phyloP scores from a whole-genome alignment of 1,140 invertebrate genomes.

The Calosoma granatense region DNA sequence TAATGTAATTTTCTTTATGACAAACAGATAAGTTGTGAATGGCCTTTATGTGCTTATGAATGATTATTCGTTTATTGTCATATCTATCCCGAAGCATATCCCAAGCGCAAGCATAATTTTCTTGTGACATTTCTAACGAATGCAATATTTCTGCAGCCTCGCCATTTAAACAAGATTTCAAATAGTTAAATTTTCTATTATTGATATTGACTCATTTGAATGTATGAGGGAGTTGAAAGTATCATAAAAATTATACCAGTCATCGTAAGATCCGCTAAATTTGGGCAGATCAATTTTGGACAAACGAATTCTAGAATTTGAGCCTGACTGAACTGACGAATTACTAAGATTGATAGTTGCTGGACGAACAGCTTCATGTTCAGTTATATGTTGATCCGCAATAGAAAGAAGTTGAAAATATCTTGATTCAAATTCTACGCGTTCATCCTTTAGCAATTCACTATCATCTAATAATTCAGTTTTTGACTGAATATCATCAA shows the following conservation, averaged over 20 bases:
- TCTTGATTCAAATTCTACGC: background rate
- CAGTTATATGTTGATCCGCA: background rate
- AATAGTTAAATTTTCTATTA: slow-evolving; percentile 28
- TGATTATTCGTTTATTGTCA: slow-evolving; percentile 29
- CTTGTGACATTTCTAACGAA: slow-evolving; percentile 24
- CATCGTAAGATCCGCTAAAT: slow-evolving; percentile 25
- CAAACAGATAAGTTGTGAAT: slow-evolving; percentile 23
- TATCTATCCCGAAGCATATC: slow-evolving; percentile 28
- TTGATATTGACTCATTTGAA: slow-evolving; percentile 18
- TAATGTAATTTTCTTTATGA: slow-evolving; percentile 17
- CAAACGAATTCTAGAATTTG: background rate
- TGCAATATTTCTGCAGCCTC: slow-evolving; percentile 25
- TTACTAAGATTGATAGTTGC: background rate
- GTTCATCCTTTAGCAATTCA: background rate
- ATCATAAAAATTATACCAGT: slow-evolving; percentile 27
- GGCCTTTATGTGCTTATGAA: slow-evolving; percentile 28
- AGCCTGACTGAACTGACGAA: background rate
- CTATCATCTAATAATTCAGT: background rate
- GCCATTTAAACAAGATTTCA: slow-evolving; percentile 23
- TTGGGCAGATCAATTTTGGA: slow-evolving; percentile 24
- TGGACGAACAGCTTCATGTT: background rate
- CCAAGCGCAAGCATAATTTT: slow-evolving; percentile 31
- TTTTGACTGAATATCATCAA: background rate
- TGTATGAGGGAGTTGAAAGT: slow-evolving; percentile 25
- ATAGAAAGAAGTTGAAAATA: background rate